A percentile compares a stretch with the other conserved stretches of the same genome.
These are phyloP conservation scores for Noctua janthe DNA, from an alignment of 2,888 invertebrate species.

Conservation along the genomic window DNA sequence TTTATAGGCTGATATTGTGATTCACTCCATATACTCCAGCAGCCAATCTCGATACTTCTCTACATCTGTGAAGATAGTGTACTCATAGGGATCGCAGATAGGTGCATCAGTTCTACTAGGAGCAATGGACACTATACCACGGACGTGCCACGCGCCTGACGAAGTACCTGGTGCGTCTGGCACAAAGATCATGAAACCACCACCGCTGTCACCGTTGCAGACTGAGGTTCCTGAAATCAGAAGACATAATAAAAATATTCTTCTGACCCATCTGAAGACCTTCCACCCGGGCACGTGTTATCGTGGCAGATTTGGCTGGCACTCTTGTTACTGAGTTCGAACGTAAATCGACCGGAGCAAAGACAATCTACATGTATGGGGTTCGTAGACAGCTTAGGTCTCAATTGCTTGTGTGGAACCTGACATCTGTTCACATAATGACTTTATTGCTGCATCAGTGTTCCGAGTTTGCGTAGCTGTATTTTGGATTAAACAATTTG, in stretches of 20 bases:
- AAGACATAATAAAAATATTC: background rate
- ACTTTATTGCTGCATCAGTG: too few relatives aligned
- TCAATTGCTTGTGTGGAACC: too few relatives aligned
- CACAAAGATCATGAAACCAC: constrained; percentile 83
- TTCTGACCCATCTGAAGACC: too few relatives aligned
- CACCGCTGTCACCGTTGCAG: constrained; percentile 89
- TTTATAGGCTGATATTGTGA: background rate
- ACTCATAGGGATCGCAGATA: constrained; percentile 84
- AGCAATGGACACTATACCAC: constrained; percentile 77
- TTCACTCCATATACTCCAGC: constrained; percentile 53
- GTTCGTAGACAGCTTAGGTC: too few relatives aligned
- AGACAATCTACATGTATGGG: too few relatives aligned
- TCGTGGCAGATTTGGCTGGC: too few relatives aligned
- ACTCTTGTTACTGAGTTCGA: too few relatives aligned
- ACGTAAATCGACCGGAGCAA: too few relatives aligned
- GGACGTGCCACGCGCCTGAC: constrained; percentile 74
- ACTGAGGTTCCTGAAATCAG: constrained; percentile 82
- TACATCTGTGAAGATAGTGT: constrained; percentile 85
- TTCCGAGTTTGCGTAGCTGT: too few relatives aligned
- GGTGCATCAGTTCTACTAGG: constrained; percentile 67
- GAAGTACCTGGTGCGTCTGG: constrained; percentile 67
- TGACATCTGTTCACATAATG: too few relatives aligned
- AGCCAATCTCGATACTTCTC: constrained; percentile 77
- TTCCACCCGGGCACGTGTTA: too few relatives aligned
- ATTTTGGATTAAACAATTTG: too few relatives aligned